A percentile compares a stretch with the other conserved stretches of the same genome.
Evolutionary conservation across 1,140 invertebrate species (phyloP).

Genomic region (Druon quercuslanigerum): DNA sequence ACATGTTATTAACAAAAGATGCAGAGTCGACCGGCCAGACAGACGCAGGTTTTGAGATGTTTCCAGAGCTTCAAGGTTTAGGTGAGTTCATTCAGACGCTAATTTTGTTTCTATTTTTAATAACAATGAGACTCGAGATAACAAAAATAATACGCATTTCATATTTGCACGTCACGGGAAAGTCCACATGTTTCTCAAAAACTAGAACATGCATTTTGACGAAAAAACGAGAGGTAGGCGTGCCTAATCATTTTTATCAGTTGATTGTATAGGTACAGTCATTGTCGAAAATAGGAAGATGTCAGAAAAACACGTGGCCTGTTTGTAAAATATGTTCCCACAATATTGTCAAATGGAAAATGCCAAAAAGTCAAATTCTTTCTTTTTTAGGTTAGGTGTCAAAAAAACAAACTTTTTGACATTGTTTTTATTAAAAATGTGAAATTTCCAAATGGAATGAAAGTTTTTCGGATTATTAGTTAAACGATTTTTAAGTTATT

Average conservation of each 20-base stretch:
- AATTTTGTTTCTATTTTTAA: not conserved
- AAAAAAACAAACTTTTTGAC: no score
- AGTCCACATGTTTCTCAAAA: no score
- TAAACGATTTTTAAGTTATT: no score
- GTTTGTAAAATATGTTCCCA: not conserved
- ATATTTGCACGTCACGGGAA: no score
- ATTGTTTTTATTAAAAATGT: no score
- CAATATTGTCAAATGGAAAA: not conserved
- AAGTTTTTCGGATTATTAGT: no score
- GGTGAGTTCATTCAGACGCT: slow-evolving; percentile 46
- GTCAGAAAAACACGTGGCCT: not conserved
- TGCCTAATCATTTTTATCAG: not conserved
- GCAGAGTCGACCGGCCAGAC: slow-evolving; percentile 8
- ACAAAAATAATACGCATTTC: no score
- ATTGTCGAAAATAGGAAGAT: not conserved
- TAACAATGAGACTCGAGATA: no score
- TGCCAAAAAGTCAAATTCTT: no score
- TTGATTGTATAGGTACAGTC: not conserved
- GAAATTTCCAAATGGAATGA: no score
- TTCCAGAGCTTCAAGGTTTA: slow-evolving; percentile 57
- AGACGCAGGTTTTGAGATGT: slow-evolving; percentile 54
- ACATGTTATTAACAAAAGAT: slow-evolving; percentile 33
- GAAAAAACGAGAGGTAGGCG: not conserved
- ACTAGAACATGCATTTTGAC: no score
- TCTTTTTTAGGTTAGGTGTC: no score